phyloP scores from a whole-genome alignment of 2,888 invertebrate species.

The Lycia hirtaria region DNA sequence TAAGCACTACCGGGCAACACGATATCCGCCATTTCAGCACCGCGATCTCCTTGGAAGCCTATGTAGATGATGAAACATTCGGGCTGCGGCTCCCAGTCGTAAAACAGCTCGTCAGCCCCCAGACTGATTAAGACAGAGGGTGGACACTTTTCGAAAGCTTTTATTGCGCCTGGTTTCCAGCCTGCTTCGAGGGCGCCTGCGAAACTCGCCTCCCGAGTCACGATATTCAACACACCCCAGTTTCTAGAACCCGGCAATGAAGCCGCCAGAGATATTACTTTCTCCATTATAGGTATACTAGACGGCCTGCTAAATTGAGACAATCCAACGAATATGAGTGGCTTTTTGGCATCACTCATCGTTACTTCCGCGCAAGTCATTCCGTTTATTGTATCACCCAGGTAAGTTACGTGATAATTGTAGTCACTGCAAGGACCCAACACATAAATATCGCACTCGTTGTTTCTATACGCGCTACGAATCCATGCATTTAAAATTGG shows the following conservation, averaged over 20 bases:
- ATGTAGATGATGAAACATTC: conserved; percentile 93
- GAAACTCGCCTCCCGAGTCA: conserved; percentile 96
- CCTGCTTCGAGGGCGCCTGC: conserved; percentile 98
- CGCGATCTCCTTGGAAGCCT: conserved; percentile 98
- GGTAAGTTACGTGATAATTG: conserved; percentile 87
- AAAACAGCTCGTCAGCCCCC: conserved; percentile 95
- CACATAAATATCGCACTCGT: conserved; percentile 93
- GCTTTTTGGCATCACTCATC: conserved; percentile 58
- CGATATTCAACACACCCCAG: conserved; percentile 91
- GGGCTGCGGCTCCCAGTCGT: conserved; percentile 90
- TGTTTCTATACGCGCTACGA: conserved; percentile 95
- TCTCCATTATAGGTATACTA: conserved; percentile 54
- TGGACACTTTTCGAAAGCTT: conserved; percentile 83
- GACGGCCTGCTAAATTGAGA: conserved; percentile 52
- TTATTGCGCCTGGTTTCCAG: conserved; percentile 90
- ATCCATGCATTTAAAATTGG: conserved; percentile 97
- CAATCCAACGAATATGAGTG: conserved; percentile 72
- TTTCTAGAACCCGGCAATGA: conserved; percentile 35
- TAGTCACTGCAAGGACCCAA: conserved; percentile 96
- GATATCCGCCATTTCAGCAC: conserved; percentile 94
- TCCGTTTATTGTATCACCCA: conserved; percentile 53
- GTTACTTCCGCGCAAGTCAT: conserved; percentile 41
- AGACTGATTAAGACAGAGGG: conserved; percentile 94
- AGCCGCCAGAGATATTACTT: conserved; percentile 43
- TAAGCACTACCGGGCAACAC: conserved; percentile 98